Percentiles rank a stretch among this genome's conserved stretches.
These are phyloP conservation scores for Platycercus adscitus DNA, from an alignment of 2,113 vertebrate genomes.

Conservation along the genomic window DNA sequence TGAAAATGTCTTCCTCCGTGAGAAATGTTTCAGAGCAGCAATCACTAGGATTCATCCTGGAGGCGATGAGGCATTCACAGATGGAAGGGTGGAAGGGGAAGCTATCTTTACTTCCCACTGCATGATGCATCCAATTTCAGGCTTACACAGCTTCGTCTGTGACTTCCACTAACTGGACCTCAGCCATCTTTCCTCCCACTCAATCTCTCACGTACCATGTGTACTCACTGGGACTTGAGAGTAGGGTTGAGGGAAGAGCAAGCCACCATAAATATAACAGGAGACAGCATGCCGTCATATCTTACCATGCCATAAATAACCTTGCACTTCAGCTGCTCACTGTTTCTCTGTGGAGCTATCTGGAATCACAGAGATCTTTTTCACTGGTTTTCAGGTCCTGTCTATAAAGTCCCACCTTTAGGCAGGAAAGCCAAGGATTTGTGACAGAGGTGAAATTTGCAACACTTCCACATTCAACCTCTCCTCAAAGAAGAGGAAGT, in stretches of 20 bases:
- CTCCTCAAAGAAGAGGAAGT: not conserved
- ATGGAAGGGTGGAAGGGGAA: slow-evolving; percentile 27
- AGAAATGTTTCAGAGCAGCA: not conserved
- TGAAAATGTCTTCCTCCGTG: not conserved
- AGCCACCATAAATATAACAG: slow-evolving; percentile 14
- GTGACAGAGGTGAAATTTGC: not conserved
- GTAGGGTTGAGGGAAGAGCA: slow-evolving; percentile 30
- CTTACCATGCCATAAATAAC: slow-evolving; percentile 35
- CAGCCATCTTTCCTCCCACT: slow-evolving; percentile 52
- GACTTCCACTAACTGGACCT: slow-evolving; percentile 23
- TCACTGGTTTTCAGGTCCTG: not conserved
- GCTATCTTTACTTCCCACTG: slow-evolving; percentile 19
- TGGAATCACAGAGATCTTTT: not conserved
- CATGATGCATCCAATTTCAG: not conserved
- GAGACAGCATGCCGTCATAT: slow-evolving; percentile 19
- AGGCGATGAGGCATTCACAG: not conserved
- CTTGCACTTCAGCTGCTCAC: not conserved
- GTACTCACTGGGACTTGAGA: not conserved
- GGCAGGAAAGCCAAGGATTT: not conserved
- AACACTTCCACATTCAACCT: not conserved
- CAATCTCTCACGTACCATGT: slow-evolving; percentile 44
- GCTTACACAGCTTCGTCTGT: not conserved
- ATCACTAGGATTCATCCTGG: not conserved
- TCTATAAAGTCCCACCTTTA: not conserved
- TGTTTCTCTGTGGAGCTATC: not conserved